Base-by-base conservation (phyloP, 2,888 invertebrate species). In the Lissocephala sabroskyi region DNA sequence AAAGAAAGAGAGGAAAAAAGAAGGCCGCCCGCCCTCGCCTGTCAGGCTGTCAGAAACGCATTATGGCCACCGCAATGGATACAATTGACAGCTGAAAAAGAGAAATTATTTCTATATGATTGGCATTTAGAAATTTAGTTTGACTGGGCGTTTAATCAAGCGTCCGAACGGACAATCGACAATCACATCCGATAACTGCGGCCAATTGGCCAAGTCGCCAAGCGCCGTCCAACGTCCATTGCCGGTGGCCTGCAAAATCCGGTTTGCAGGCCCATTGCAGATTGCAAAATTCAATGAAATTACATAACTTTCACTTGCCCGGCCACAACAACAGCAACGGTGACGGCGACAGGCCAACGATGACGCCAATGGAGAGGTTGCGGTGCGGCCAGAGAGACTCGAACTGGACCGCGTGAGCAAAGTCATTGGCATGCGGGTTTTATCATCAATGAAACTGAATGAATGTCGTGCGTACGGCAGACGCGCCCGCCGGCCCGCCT, bases 61-160 rank as follows among this genome's bases (percentile, higher is more conserved):
- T 66, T 59, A 62, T 33, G 36, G 17, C 32, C 39, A 37, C 19
- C 41, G 18, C 19, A 28, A 30, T 4, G 37, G 14, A 19, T 41
- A 41, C 28, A 48, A 49, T 45, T 65, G 74, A 70, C 77, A 59
- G 62, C 52, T 18, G 41, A 45, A 65, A 62, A 70, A 76, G 77
- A 79, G 77, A 79, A 74, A 79, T 63, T 79, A 62, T 68, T 61
- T 61, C n/a, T n/a, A n/a, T n/a, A 63, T 74, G 79, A 74, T 79
- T 74, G 77, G 63, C 78, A 62, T 77, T 79, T 76, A 74, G 77
- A 76, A 78, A 78, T 59, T 65, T 50, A 37, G 55, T 62, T 65
- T 65, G 55, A 67, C 58, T 59, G 59, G 73, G 75, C 65, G 65
- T 55, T 60, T 59, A 33, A 51, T 26, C 14, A 40, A 32, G 11